phyloP scores from a whole-genome alignment of 1,140 invertebrate species.

The Ectropis grisescens region DNA sequence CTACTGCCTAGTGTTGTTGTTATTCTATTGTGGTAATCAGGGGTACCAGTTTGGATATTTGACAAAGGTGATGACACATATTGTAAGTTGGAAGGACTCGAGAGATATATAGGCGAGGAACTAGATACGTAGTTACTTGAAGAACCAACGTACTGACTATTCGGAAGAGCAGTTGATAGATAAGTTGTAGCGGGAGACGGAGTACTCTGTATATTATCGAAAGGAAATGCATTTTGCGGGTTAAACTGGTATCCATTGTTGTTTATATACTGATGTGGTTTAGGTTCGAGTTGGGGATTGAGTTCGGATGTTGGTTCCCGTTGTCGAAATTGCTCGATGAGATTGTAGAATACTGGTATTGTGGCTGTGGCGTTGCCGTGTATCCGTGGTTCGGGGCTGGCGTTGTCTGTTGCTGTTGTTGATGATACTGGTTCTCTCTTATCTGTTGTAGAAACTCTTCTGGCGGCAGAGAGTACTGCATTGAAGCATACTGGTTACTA shows the following conservation, averaged over 20 bases:
- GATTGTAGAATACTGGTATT: slow-evolving; percentile 47
- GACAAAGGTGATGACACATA: slow-evolving; percentile 56
- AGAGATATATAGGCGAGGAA: slow-evolving; percentile 43
- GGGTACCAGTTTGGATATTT: slow-evolving; percentile 31
- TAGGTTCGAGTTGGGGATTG: slow-evolving; percentile 36
- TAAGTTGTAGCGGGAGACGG: slow-evolving; percentile 38
- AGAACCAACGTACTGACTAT: slow-evolving; percentile 42
- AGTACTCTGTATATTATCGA: slow-evolving; percentile 37
- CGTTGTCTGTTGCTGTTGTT: slow-evolving; percentile 38
- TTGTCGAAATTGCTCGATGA: slow-evolving; percentile 33
- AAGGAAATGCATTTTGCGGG: slow-evolving; percentile 26
- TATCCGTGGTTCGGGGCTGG: slow-evolving; percentile 35
- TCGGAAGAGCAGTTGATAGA: slow-evolving; percentile 42
- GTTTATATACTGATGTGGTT: slow-evolving; percentile 32
- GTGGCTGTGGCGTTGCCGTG: slow-evolving; percentile 51
- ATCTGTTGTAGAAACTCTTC: slow-evolving; percentile 61
- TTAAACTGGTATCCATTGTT: slow-evolving; percentile 38
- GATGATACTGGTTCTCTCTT: slow-evolving; percentile 46
- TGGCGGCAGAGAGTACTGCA: slow-evolving; percentile 61
- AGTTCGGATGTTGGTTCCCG: slow-evolving; percentile 34
- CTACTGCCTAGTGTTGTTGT: slow-evolving; percentile 30
- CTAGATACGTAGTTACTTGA: slow-evolving; percentile 51
- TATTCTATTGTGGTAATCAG: slow-evolving; percentile 38
- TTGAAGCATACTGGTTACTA: slow-evolving; percentile 59
- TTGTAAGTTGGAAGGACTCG: slow-evolving; percentile 43